A percentile compares a stretch with the other conserved stretches of the same genome.
These are phyloP conservation scores for Eremophila alpestris DNA, from an alignment of 2,797 vertebrate species.

Conservation along the genomic window DNA sequence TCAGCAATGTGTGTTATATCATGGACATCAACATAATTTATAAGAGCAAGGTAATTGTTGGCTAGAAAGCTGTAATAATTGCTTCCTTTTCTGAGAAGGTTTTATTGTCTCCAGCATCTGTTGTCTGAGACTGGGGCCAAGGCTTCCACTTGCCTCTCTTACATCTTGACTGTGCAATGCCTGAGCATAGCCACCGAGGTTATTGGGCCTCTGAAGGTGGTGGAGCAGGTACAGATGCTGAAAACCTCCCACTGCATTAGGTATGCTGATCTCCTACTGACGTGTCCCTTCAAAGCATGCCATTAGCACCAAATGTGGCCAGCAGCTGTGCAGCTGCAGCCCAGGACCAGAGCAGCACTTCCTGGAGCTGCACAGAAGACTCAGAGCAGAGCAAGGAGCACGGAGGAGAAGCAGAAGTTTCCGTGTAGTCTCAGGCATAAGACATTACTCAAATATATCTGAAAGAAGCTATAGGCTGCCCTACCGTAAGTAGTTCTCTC, in stretches of 20 bases:
- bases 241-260: constrained; percentile 3
- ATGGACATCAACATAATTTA: constrained; percentile 51
- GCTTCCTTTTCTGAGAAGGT: constrained; percentile 30
- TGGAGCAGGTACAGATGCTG: constrained; percentile 34
- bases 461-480: not conserved
- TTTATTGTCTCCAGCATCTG: constrained; percentile 65
- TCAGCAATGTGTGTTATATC: constrained; percentile 50
- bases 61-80: constrained; percentile 60
- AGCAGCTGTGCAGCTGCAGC: constrained; percentile 61
- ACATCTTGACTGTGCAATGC: not conserved
- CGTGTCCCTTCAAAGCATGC: constrained; percentile 34
- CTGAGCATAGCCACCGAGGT: not conserved
- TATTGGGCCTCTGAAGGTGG: not conserved
- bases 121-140: constrained; percentile 32
- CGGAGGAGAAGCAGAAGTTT: not conserved
- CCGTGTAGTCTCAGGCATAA: not conserved
- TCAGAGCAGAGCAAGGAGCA: not conserved
- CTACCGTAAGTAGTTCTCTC: not conserved
- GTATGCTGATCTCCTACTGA: constrained; percentile 19
- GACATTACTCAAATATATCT: not conserved
- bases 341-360: not conserved
- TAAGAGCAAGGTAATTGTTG: constrained; percentile 61
- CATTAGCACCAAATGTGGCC: constrained; percentile 54
- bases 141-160: constrained; percentile 22
- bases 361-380: not conserved